Percentiles rank a stretch among this genome's conserved stretches.
phyloP scores from a whole-genome alignment of 2,888 invertebrate genomes.

The Marronus borbonicus region DNA sequence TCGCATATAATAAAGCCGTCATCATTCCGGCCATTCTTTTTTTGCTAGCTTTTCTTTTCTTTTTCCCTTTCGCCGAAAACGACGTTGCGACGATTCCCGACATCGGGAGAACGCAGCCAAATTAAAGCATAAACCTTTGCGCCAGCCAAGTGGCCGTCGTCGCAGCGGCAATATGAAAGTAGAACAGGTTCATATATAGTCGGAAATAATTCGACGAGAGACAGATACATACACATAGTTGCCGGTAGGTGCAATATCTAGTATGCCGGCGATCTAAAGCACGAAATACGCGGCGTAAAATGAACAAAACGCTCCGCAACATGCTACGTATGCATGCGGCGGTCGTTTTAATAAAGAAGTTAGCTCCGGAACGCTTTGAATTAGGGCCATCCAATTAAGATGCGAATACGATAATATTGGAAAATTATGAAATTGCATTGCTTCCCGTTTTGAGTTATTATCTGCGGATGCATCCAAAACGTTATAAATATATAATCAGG shows the following conservation, averaged over 20 bases:
- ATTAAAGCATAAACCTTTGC: conserved; percentile 23
- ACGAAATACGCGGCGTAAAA: conserved; percentile 21
- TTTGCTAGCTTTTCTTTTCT: not conserved
- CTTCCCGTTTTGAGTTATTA: conserved; percentile 9
- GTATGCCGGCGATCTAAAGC: conserved; percentile 16
- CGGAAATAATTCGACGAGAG: conserved; percentile 11
- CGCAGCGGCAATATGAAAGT: not conserved
- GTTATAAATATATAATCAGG: too few relatives aligned
- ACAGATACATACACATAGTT: conserved; percentile 5
- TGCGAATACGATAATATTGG: not conserved
- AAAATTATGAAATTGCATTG: not conserved
- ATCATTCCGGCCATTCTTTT: not conserved
- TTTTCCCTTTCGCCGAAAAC: conserved; percentile 3
- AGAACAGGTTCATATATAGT: conserved; percentile 1
- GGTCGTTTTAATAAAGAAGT: conserved; percentile 27
- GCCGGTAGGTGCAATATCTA: conserved; percentile 9
- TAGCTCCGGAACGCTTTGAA: conserved; percentile 22
- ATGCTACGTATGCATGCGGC: not conserved
- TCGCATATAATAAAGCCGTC: conserved; percentile 4
- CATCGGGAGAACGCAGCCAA: conserved; percentile 15
- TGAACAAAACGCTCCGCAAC: conserved; percentile 17
- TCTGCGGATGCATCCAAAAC: not conserved
- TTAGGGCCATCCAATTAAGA: conserved; percentile 18
- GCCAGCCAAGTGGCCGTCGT: conserved; percentile 4
- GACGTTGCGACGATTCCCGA: not conserved